A percentile compares a stretch with the other conserved stretches of the same genome.
Conservation (phyloP, 2,113 vertebrate genomes). For the Phrynosoma platyrhinos region DNA sequence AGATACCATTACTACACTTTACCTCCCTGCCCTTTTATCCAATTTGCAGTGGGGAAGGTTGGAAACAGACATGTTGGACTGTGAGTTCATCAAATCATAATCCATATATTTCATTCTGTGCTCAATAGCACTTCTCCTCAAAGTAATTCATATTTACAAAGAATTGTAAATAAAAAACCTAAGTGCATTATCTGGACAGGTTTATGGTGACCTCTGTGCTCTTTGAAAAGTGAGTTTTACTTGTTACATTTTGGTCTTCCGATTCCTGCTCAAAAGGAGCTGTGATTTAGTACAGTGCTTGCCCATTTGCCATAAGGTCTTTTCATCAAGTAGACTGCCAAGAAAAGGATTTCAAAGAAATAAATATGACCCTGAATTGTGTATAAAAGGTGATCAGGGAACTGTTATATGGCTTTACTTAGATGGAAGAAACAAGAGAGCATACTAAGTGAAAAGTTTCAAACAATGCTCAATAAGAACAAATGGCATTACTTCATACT, state of each 20-base stretch:
- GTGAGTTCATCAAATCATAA: not conserved
- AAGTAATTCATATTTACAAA: not conserved
- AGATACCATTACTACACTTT: no score
- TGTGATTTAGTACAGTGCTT: constrained; percentile 9
- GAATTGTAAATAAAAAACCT: not conserved
- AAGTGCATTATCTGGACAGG: not conserved
- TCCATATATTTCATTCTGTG: not conserved
- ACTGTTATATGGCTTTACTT: not conserved
- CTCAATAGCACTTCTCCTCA: not conserved
- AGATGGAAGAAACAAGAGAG: constrained; percentile 17
- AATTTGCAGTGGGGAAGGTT: not conserved
- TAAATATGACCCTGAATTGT: constrained; percentile 15
- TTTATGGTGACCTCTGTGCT: not conserved
- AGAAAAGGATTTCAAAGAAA: constrained; percentile 22
- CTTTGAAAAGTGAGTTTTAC: not conserved
- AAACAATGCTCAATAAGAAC: constrained; percentile 5
- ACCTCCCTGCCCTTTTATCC: not conserved
- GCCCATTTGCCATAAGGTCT: constrained; percentile 6
- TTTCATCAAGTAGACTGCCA: constrained; percentile 2
- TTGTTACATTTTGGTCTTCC: constrained; percentile 3
- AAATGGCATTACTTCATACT: not conserved
- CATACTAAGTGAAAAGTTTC: not conserved
- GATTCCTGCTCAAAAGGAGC: constrained; percentile 3
- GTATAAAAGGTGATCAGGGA: constrained; percentile 11
- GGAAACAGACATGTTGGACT: not conserved